Evolutionary conservation across 2,113 vertebrate species (phyloP), one percentile per base, ranked within the genome.

Genomic region (Gracilinanus agilis): DNA sequence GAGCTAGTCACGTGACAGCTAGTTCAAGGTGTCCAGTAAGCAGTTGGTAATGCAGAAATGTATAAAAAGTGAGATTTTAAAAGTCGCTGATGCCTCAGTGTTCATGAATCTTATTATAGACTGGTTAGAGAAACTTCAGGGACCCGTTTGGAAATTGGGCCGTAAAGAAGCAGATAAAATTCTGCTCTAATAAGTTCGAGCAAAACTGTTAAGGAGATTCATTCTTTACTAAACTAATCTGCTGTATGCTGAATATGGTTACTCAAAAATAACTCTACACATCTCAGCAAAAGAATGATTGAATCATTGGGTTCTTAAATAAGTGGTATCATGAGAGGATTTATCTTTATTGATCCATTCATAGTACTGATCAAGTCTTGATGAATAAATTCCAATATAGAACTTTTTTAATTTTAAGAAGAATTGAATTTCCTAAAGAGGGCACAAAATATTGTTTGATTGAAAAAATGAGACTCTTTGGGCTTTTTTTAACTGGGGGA

Each of bases 91-190:
- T 96, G 40, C 83, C 11, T 83, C 53, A 88, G 34, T 95, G 24
- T 93, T 96, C 94, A 93, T 94, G 88, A 90, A 95, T 95, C n/a
- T 83, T 83, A 53, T 90, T 94, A 75, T 53, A 93, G 25, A 27
- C 92, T 24, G 91, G 67, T 89, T 29, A 89, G 83, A 90, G 92
- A 92, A 90, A 23, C 94, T 92, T 92, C 11, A 93, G 21, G 67
- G 34, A 94, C 94, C 90, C 19, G 94, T 88, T 97, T 94, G 95
- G 21, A 95, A 92, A 92, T 96, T 92, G 93, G 93, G 56, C 75
- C 94, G 44, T 34, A 89, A n/a, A 89, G 8, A 89, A 95, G 27
- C 21, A 92, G 54, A 44, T 88, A 53, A 95, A 92, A 92, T 24
- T 53, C 88, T 90, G 4, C 92, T 91, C 53, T 92, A 91, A 88